phyloP scores from a whole-genome alignment of 1,140 invertebrate species.

The Coenobita brevimanus region DNA sequence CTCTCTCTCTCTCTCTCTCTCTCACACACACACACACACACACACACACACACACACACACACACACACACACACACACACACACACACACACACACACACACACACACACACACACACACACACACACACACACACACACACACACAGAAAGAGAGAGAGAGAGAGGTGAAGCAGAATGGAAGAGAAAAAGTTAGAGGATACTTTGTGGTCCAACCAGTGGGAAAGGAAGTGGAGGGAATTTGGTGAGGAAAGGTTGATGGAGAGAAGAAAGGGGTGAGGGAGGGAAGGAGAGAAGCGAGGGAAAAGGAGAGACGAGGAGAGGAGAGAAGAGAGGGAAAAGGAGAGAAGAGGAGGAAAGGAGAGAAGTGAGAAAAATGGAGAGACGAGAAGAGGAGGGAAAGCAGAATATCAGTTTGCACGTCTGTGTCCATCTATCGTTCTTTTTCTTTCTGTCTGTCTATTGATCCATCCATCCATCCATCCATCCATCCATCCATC shows the following conservation, averaged over 20 bases:
- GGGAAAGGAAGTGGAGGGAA: not conserved
- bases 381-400: not conserved
- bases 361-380: not conserved
- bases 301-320: not conserved
- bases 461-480: too few relatives aligned
- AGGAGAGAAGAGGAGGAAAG: not conserved
- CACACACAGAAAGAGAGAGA: constrained; percentile 5
- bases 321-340: too few relatives aligned
- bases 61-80: not conserved
- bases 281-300: too few relatives aligned
- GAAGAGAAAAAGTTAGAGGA: not conserved
- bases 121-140: constrained; percentile 16
- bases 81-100: constrained; percentile 1
- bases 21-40: not conserved
- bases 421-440: too few relatives aligned
- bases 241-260: not conserved
- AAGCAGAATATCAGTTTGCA: too few relatives aligned
- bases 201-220: too few relatives aligned
- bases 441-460: too few relatives aligned
- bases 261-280: not conserved
- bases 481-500: not conserved
- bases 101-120: constrained; percentile 23
- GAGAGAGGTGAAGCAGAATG: not conserved
- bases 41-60: not conserved
- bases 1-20: too few relatives aligned